phyloP scores from a whole-genome alignment of 2,113 vertebrate genomes.

The Oryzias javanicus region DNA sequence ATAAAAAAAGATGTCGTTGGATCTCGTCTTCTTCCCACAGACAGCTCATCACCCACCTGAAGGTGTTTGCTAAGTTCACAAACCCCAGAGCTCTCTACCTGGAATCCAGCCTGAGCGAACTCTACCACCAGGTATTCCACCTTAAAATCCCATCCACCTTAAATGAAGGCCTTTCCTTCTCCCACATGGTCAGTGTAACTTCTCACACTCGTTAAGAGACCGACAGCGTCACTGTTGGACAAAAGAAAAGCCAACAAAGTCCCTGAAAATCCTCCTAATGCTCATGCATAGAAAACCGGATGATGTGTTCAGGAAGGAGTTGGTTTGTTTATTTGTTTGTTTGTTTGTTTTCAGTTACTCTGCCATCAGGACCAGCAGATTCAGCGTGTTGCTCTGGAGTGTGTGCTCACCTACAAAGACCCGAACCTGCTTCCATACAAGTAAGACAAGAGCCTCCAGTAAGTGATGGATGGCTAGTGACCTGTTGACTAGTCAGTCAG shows the following conservation, averaged over 20 bases:
- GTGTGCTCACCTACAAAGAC: constrained; percentile 91
- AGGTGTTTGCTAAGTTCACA: constrained; percentile 92
- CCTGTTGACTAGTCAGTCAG: too few relatives aligned
- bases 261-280: too few relatives aligned
- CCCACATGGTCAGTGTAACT: background rate
- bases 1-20: too few relatives aligned
- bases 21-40: constrained; percentile 63
- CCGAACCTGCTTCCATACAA: constrained; percentile 87
- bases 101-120: constrained; percentile 83
- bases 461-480: too few relatives aligned
- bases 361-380: constrained; percentile 92
- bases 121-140: constrained; percentile 85
- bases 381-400: constrained; percentile 88
- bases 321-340: background rate
- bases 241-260: too few relatives aligned
- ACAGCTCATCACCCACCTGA: constrained; percentile 88
- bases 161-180: too few relatives aligned
- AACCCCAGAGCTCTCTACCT: constrained; percentile 91
- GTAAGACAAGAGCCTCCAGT: constrained; percentile 78
- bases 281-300: too few relatives aligned
- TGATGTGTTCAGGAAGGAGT: too few relatives aligned
- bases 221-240: background rate
- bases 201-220: background rate
- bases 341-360: constrained; percentile 78
- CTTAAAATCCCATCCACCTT: too few relatives aligned